Conservation (phyloP, 1,140 invertebrate genomes). For the Araneus ventricosus region DNA sequence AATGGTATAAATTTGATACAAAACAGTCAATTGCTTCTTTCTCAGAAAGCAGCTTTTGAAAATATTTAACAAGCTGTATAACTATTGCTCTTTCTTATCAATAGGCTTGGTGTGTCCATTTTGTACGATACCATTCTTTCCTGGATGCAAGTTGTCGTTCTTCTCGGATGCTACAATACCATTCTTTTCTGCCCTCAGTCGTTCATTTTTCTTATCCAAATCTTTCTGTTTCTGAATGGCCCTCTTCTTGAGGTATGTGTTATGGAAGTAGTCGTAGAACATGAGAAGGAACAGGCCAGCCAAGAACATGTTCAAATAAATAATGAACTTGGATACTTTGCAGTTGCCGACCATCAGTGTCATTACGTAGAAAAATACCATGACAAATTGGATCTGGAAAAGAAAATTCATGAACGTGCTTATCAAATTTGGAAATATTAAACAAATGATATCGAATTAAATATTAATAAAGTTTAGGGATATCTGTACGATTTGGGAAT, state of each 20-base stretch:
- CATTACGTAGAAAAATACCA: slow-evolving; percentile 68
- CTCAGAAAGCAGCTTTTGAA: not conserved
- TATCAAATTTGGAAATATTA: not conserved
- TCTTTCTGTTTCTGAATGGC: slow-evolving; percentile 46
- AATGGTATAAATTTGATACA: not conserved
- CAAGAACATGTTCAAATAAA: slow-evolving; percentile 68
- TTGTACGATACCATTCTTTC: too few species aligned
- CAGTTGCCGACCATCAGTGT: slow-evolving; percentile 59
- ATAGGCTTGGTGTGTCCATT: too few species aligned
- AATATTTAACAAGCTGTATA: not conserved
- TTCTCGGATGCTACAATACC: not conserved
- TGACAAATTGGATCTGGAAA: slow-evolving; percentile 70
- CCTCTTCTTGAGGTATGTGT: slow-evolving; percentile 82
- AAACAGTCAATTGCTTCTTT: not conserved
- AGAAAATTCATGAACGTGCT: not conserved
- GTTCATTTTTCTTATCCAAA: not conserved
- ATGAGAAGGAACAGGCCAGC: slow-evolving; percentile 68
- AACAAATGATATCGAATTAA: too few species aligned
- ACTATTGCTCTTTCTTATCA: not conserved
- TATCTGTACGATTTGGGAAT: too few species aligned
- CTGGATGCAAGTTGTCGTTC: too few species aligned
- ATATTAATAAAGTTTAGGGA: too few species aligned
- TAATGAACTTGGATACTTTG: slow-evolving; percentile 71
- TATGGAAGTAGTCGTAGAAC: slow-evolving; percentile 76
- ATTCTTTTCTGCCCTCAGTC: not conserved